phyloP scores from a whole-genome alignment of 2,797 vertebrate genomes.

The Paramormyrops hopkinsi region DNA sequence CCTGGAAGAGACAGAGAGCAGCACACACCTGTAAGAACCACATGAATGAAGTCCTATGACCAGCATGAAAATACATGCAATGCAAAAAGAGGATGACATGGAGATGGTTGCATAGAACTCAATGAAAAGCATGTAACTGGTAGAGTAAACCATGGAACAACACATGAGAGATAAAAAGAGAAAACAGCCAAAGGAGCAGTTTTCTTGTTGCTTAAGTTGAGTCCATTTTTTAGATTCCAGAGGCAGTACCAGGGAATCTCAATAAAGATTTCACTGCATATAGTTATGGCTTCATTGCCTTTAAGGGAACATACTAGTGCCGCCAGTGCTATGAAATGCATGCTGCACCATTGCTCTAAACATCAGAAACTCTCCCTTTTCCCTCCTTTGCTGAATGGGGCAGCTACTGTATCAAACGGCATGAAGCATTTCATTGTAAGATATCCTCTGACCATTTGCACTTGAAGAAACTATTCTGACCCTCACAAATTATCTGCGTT shows the following conservation, averaged over 20 bases:
- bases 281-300: conserved; percentile 61
- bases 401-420: conserved; percentile 41
- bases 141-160: conserved; percentile 64
- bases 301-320: conserved; percentile 64
- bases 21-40: neutral
- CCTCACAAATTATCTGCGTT: neutral
- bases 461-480: conserved; percentile 35
- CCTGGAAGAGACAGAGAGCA: conserved; percentile 58
- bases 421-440: conserved; percentile 51
- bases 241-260: conserved; percentile 65
- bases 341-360: conserved; percentile 36
- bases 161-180: conserved; percentile 60
- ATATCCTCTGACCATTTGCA: conserved; percentile 55
- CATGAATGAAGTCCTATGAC: conserved; percentile 2
- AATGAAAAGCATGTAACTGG: conserved; percentile 42
- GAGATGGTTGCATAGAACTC: neutral
- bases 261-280: conserved; percentile 62
- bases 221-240: conserved; percentile 69
- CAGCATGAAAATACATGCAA: neutral
- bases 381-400: conserved; percentile 45
- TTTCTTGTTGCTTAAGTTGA: conserved; percentile 68
- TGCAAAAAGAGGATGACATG: neutral
- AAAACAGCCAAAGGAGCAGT: conserved; percentile 56
- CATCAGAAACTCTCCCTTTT: conserved; percentile 23
- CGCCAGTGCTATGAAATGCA: conserved; percentile 44